Evolutionary conservation across 2,797 vertebrate genomes (phyloP), one percentile per base, ranked within the genome.

Genomic region (Ambastaia sidthimunki): DNA sequence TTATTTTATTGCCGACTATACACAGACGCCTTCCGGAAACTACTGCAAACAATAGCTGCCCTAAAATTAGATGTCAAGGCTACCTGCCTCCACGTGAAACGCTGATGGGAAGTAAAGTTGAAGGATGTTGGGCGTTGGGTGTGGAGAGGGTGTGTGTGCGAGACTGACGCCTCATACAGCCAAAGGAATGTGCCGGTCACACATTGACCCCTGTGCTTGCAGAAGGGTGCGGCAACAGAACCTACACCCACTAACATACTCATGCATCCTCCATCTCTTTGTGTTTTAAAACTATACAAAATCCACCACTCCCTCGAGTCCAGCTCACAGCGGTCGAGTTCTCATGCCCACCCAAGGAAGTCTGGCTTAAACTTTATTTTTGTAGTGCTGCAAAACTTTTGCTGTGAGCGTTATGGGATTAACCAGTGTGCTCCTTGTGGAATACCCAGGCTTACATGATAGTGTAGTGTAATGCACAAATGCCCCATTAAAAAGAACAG

Each of bases 401-500:
- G 25, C 28, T 62, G 59, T 31, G 59, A 62, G 31, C 15, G 23
- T 28, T 59, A 13, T 59, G 57, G 13, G 13, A 12, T 23, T 19
- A 59, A 12, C 55, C 19, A 13, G 3, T 25, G 21, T 4, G 7
- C 10, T 54, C 48, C 16, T n/a, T n/a, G n/a, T n/a, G 47, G 47
- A 67, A 54, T 50, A 73, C n/a, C 74, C 12, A 11, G 72, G 18
- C 50, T 79, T 74, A 34, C 34, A 41, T 55, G 68, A 78, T 71
- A 81, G 10, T 44, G 28, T 63, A 71, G 31, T 65, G 63, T 15
- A 85, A 90, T 91, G 88, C 84, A 52, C 85, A 37, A 19, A 87
- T 85, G 89, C 85, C 89, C 90, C 91, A 90, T 55, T 80, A 85
- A 91, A 89, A 86, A 75, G 78, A 34, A 85, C 87, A 90, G 88